These are phyloP conservation scores for Corythoichthys intestinalis DNA, from an alignment of 2,113 vertebrate genomes.

Conservation along the genomic window DNA sequence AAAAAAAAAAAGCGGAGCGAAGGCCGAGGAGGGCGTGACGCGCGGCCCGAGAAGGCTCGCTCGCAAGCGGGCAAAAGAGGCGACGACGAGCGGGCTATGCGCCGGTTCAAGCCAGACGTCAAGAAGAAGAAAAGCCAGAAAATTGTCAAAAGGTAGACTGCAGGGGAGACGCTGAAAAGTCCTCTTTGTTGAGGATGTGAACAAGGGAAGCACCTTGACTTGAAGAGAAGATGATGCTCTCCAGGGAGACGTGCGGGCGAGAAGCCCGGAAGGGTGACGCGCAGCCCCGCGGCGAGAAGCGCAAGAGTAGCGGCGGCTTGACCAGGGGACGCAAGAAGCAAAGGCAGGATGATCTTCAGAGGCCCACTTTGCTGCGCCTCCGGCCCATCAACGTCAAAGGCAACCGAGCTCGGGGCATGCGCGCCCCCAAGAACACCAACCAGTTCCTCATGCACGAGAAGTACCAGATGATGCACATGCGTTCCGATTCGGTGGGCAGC, in stretches of 20 bases:
- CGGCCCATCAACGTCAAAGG: constrained; percentile 80
- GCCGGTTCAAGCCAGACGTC: constrained; percentile 75
- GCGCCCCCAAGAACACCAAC: constrained; percentile 85
- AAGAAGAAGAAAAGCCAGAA: constrained; percentile 84
- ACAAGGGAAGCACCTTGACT: constrained; percentile 27
- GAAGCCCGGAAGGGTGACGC: constrained; percentile 30
- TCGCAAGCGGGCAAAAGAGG: constrained; percentile 75
- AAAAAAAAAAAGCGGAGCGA: constrained; percentile 13
- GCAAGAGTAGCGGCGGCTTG: constrained; percentile 26
- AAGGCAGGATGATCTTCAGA: constrained; percentile 33
- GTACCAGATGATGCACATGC: constrained; percentile 83
- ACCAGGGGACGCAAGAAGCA: constrained; percentile 34
- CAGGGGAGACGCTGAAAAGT: constrained; percentile 27
- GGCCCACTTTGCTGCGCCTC: constrained; percentile 47
- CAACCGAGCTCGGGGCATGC: constrained; percentile 77
- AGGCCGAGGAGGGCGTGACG: constrained; percentile 52
- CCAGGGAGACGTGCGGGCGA: constrained; percentile 52
- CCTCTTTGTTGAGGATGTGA: constrained; percentile 59
- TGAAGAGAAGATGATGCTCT: constrained; percentile 36
- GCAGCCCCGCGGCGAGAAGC: constrained; percentile 30
- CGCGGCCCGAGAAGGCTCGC: constrained; percentile 31
- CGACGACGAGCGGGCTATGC: constrained; percentile 78
- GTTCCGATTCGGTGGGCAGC: constrained; percentile 81
- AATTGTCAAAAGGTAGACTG: constrained; percentile 83
- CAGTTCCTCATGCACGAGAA: constrained; percentile 88